These are phyloP conservation scores for Pogonus chalceus DNA, from an alignment of 1,140 invertebrate genomes.

Conservation along the genomic window DNA sequence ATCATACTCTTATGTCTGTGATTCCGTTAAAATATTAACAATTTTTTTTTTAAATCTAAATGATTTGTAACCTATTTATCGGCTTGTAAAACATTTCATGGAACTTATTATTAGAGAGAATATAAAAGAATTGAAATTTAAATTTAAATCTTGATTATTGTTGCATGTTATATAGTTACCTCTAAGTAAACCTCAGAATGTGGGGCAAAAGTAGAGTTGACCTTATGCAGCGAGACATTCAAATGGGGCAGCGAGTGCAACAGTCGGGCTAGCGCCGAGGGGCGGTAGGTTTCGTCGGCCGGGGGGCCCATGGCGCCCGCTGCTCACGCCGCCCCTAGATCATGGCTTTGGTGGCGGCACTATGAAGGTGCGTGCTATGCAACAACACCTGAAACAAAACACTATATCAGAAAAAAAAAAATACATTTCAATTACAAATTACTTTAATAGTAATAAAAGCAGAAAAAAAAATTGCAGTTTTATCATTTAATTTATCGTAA, in stretches of 20 bases:
- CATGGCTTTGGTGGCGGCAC: no score
- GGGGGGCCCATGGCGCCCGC: constrained; percentile 28
- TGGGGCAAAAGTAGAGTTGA: constrained; percentile 85
- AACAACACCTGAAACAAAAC: no score
- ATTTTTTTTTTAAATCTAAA: constrained; percentile 5
- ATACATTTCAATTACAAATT: no score
- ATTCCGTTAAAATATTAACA: constrained; percentile 7
- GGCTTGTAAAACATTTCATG: constrained; percentile 20
- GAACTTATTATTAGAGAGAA: constrained; percentile 26
- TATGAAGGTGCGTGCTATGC: no score
- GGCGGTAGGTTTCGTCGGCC: constrained; percentile 59
- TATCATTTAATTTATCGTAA: no score
- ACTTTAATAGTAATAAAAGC: no score
- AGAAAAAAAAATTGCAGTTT: no score
- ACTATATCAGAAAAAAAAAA: no score
- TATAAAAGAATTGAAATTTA: constrained; percentile 21
- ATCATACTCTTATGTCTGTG: constrained; percentile 12
- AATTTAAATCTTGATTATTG: no score
- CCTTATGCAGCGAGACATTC: constrained; percentile 76
- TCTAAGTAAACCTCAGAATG: constrained; percentile 81
- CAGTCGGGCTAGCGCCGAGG: constrained; percentile 70
- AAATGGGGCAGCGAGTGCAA: constrained; percentile 78
- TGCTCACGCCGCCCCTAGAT: no score
- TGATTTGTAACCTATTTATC: constrained; percentile 11
- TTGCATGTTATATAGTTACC: constrained; percentile 44